phyloP scores from a whole-genome alignment of 2,888 invertebrate species.

The Malacosoma neustria region DNA sequence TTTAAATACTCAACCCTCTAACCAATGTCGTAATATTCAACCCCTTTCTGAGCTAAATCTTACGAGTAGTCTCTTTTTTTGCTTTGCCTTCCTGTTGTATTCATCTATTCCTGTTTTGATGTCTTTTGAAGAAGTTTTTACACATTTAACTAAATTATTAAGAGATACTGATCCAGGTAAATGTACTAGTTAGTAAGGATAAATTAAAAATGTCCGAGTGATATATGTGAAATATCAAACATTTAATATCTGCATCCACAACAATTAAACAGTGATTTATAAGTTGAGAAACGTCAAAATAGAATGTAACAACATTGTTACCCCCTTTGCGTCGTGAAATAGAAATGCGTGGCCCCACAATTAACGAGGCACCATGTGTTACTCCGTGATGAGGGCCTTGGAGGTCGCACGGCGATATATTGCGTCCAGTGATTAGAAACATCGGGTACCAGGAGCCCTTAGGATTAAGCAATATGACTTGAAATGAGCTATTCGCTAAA shows the following conservation, averaged over 20 bases:
- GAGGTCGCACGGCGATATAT: constrained; percentile 49
- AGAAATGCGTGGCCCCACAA: constrained; percentile 47
- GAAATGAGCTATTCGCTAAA: constrained; percentile 51
- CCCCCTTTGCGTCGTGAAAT: not conserved
- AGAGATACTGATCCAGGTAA: too few species aligned
- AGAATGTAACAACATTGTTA: not conserved
- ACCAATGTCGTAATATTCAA: too few species aligned
- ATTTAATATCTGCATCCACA: not conserved
- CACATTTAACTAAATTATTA: too few species aligned
- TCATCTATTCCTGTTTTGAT: too few species aligned
- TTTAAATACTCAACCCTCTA: too few species aligned
- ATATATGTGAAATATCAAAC: too few species aligned
- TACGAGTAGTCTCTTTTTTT: too few species aligned
- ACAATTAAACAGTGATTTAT: not conserved
- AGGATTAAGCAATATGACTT: constrained; percentile 58
- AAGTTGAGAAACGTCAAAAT: not conserved
- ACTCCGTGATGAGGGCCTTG: constrained; percentile 54
- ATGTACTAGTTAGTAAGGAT: too few species aligned
- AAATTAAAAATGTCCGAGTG: too few species aligned
- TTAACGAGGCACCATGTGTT: constrained; percentile 66
- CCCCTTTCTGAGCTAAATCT: too few species aligned
- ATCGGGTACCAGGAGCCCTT: constrained; percentile 45
- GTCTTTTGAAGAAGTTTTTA: too few species aligned
- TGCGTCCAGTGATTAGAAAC: constrained; percentile 60
- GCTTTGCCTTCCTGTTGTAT: too few species aligned